Evolutionary conservation across 2,797 vertebrate genomes (phyloP), one percentile per base, ranked within the genome.

Genomic region (Malurus splendens): DNA sequence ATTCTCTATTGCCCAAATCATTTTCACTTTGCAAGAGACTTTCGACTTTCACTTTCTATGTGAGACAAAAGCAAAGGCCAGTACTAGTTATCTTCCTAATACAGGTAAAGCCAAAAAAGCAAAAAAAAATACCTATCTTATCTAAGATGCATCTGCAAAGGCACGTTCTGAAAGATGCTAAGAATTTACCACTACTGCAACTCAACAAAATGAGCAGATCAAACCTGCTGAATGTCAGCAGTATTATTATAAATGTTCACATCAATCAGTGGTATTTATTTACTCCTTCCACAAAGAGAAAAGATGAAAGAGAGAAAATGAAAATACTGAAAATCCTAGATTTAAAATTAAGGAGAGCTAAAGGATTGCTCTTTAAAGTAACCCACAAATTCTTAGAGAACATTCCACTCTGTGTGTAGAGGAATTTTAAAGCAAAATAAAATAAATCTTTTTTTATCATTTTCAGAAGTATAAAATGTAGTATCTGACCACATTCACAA

Each of bases 341-440:
- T 62, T 60, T 66, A 80, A 52, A 79, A 84, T 70, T 24, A 79
- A 70, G 38, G 41, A 59, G 68, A 78, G n/a, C 56, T 92, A 36
- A 44, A 87, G 45, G 15, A 82, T 52, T 87, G 70, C 47, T 82
- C 64, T 92, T 71, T 88, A 92, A 90, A 67, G 57, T 38, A 87
- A 80, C 33, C 28, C 50, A 32, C 51, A 86, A 81, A 90, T 84
- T 90, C 81, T 86, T 86, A 71, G 72, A 68, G 72, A 91, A 33
- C 54, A 91, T 90, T 91, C 78, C 71, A 76, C 27, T 76, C 48
- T 33, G 4, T 30, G 25, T 0, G 0, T n/a, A 83, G 22, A 82
- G 27, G 80, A 94, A 93, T 91, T 90, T 71, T 41, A 93, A 87
- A 93, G 45, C 30, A 94, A 88, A 95, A 82, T 47, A 90, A 89